phyloP scores from a whole-genome alignment of 1,140 invertebrate species.

The Drosophila biarmipes region DNA sequence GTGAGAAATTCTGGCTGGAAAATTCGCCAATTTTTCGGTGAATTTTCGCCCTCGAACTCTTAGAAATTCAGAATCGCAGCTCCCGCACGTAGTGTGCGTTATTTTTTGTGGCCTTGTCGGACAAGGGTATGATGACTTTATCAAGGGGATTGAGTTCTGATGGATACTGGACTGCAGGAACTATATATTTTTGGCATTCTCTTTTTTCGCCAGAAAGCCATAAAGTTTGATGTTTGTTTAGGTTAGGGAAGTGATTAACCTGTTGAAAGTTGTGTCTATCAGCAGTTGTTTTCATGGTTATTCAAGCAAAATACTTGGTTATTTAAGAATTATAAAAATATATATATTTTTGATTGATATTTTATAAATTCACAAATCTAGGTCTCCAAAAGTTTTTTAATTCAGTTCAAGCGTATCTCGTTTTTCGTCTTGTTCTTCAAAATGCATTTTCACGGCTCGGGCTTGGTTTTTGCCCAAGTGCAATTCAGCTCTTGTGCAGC shows the following conservation, averaged over 20 bases:
- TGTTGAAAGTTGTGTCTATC: conserved; percentile 1
- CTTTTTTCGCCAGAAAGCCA: conserved; percentile 1
- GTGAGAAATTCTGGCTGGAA: conserved; percentile 3
- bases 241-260: conserved; percentile 3
- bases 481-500: conserved; percentile 30
- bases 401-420: conserved; percentile 18
- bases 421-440: conserved; percentile 12
- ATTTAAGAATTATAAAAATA: too few relatives aligned
- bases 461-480: conserved; percentile 26
- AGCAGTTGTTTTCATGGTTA: not conserved
- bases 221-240: conserved; percentile 11
- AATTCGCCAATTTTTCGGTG: conserved; percentile 8
- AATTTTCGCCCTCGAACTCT: conserved; percentile 18
- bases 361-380: too few relatives aligned
- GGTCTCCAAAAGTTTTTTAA: not conserved
- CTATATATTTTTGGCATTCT: not conserved
- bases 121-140: conserved; percentile 44
- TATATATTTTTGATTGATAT: too few relatives aligned
- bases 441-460: conserved; percentile 14
- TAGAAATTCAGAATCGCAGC: conserved; percentile 31
- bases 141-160: conserved; percentile 36
- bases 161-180: conserved; percentile 10
- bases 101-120: conserved; percentile 35
- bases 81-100: conserved; percentile 37
- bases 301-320: too few relatives aligned